Conservation (phyloP, 2,888 invertebrate species). For the Amphimallon solstitiale region DNA sequence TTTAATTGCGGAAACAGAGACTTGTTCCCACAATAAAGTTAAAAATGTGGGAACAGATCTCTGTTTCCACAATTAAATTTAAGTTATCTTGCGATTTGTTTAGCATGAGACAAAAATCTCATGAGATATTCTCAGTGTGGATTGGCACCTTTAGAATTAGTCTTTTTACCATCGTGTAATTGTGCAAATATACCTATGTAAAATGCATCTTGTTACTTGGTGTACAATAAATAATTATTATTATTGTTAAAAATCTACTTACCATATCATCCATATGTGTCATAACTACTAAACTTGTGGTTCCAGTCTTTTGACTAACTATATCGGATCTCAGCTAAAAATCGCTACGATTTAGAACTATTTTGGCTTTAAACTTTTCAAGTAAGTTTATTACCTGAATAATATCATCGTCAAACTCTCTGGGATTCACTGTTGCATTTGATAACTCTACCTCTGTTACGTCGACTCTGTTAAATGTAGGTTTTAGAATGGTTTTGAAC, state of each 20-base stretch:
- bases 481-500: conserved; percentile 87
- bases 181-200: no score
- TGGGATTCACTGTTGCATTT: conserved; percentile 73
- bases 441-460: conserved; percentile 93
- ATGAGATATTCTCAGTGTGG: no score
- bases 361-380: neutral
- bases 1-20: no score
- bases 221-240: no score
- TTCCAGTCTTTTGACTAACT: conserved; percentile 63
- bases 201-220: no score
- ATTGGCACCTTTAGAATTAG: no score
- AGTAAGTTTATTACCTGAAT: conserved; percentile 52
- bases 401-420: conserved; percentile 74
- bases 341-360: conserved; percentile 45
- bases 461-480: conserved; percentile 96
- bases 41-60: no score
- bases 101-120: no score
- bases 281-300: conserved; percentile 78
- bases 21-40: no score
- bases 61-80: no score
- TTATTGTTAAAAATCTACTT: conserved; percentile 41
- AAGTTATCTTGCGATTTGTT: no score
- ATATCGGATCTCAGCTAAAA: conserved; percentile 62
- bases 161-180: no score
- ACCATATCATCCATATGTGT: conserved; percentile 91